Base-by-base conservation (phyloP, 92 coral and sea anemone species). In the Meandrina meandrites region DNA sequence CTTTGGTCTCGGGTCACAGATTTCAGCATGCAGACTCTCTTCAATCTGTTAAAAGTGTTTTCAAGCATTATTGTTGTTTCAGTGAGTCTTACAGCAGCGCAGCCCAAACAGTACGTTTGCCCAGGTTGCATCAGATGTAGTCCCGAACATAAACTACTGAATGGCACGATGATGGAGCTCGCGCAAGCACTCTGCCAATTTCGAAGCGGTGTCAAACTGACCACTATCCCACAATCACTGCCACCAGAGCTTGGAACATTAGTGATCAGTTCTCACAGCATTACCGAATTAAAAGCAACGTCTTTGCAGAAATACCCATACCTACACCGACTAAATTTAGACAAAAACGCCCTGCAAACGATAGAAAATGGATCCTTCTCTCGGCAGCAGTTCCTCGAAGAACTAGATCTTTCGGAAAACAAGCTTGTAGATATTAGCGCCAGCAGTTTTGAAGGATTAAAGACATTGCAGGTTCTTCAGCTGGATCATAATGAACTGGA, bases 391-490 rank as follows among this genome's bases (percentile, higher is more conserved):
- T 58, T 27, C 37, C 79, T 94, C 7, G 62, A 28, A 7, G 34
- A 64, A 31, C 76, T 94, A 58, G 40, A 68, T 7, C 91, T 94
- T 8, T 40, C 74, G 40, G 91, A 89, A 31, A 94, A 94, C 82
- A 81, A 78, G 28, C 88, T 94, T 10, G n/a, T 13, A 1, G 50
- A 28, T 34, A 66, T 94, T 58, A 83, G 31, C 48, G 18, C 78
- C 4, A 90, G 76, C 7, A 93, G 88, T 22, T 94, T 94, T 73
- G 40, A 24, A 16, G 98, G 98, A 53, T 70, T 94, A 34, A 66
- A 32, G 54, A 86, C 91, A 32, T 83, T 94, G 62, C 27, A 84
- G 50, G 34, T 45, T 1, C 80, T 94, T 11, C 56, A 47, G 48
- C 58, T 94, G 75, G 88, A 78, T 17, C 83, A 90, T 32, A 94